Evolutionary conservation across 2,797 vertebrate genomes (phyloP).

Genomic region (Leucoraja ocellata): DNA sequence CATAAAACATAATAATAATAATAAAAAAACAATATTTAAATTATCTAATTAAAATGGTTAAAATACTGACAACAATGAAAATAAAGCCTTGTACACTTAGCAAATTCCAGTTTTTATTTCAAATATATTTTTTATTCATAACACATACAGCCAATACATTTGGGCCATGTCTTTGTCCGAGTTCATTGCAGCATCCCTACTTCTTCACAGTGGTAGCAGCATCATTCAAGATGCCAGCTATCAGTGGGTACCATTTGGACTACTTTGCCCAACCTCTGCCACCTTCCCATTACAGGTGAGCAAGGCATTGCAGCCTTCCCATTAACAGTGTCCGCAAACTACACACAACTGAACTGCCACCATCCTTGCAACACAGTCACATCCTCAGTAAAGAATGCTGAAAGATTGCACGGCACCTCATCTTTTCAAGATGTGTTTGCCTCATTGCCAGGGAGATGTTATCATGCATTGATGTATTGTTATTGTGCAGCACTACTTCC

Average conservation of each 20-base stretch:
- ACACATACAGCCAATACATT: too few relatives aligned
- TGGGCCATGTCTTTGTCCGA: too few relatives aligned
- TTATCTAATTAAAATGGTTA: too few relatives aligned
- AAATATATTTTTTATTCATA: too few relatives aligned
- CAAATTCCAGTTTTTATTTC: too few relatives aligned
- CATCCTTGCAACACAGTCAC: background rate
- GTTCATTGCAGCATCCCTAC: too few relatives aligned
- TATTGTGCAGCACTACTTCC: background rate
- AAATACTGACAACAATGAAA: too few relatives aligned
- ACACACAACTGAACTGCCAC: background rate
- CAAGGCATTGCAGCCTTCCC: background rate
- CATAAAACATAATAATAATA: too few relatives aligned
- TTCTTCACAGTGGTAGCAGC: too few relatives aligned
- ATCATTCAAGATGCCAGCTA: too few relatives aligned
- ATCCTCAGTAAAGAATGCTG: background rate
- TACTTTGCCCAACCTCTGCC: background rate
- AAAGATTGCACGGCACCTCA: background rate
- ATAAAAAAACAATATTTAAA: too few relatives aligned
- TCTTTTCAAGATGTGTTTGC: background rate
- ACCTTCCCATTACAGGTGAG: background rate
- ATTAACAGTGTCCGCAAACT: background rate
- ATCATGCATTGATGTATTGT: background rate
- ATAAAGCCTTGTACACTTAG: too few relatives aligned
- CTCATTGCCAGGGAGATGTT: conserved; percentile 1
- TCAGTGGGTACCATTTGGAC: background rate